Conservation (phyloP, 2,113 vertebrate genomes). For the Actenoides hombroni region DNA sequence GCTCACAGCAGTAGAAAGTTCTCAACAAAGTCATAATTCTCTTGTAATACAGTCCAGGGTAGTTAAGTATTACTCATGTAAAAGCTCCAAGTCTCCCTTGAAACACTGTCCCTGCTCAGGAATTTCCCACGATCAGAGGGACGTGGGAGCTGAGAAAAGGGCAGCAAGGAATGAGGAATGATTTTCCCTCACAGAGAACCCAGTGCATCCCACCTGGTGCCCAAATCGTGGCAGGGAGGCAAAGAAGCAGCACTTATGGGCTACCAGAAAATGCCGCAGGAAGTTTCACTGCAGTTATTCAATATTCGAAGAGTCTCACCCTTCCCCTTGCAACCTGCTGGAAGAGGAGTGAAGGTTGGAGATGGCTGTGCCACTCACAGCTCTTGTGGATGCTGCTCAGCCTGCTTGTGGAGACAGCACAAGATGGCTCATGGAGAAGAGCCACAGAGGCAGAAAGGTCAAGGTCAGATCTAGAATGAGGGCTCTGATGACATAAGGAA, state of each 20-base stretch:
- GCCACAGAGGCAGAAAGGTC: background rate
- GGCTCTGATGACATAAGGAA: background rate
- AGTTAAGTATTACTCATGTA: slow-evolving; percentile 27
- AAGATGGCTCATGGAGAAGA: background rate
- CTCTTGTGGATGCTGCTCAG: background rate
- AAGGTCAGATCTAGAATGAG: background rate
- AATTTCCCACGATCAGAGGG: background rate
- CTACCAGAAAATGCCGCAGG: background rate
- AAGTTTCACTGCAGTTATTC: background rate
- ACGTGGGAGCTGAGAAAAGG: background rate
- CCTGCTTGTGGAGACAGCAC: background rate
- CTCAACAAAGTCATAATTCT: slow-evolving; percentile 62
- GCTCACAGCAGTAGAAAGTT: slow-evolving; percentile 43
- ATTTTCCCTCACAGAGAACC: background rate
- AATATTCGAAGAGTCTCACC: background rate
- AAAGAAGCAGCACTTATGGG: background rate
- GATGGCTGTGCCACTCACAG: background rate
- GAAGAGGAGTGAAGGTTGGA: background rate
- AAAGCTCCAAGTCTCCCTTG: slow-evolving; percentile 11
- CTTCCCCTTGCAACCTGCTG: background rate
- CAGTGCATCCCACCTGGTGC: background rate
- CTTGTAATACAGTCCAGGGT: background rate
- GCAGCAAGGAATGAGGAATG: background rate
- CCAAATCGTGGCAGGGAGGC: background rate
- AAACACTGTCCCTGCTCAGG: slow-evolving; percentile 2